phyloP scores from a whole-genome alignment of 2,797 vertebrate genomes.

The Propithecus perrieri region DNA sequence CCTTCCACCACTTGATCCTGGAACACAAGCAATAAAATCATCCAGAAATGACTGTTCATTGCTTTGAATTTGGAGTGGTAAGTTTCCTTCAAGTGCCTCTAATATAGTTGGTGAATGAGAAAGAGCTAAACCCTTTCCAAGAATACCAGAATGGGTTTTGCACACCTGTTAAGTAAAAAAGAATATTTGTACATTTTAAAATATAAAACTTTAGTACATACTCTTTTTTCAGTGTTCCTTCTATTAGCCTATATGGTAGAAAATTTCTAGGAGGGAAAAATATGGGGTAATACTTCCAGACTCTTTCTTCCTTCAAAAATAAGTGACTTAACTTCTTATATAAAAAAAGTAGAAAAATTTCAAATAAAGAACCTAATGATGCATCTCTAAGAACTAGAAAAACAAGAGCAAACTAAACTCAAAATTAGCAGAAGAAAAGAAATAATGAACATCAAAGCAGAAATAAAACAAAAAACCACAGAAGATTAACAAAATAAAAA shows the following conservation, averaged over 20 bases:
- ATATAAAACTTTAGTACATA: not conserved
- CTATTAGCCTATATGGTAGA: not conserved
- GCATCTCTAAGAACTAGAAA: not conserved
- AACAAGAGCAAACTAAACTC: not conserved
- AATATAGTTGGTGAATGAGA: conserved; percentile 98
- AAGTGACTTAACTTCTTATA: not conserved
- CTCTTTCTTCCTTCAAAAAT: not conserved
- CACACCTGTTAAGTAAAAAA: conserved; percentile 89
- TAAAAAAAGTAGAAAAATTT: not conserved
- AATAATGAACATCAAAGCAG: not conserved
- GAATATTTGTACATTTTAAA: not conserved
- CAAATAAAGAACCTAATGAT: not conserved
- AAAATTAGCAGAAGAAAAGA: not conserved
- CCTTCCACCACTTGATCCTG: conserved; percentile 96
- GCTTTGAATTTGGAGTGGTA: conserved; percentile 97
- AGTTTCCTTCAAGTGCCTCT: conserved; percentile 97
- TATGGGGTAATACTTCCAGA: not conserved
- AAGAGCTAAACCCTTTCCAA: conserved; percentile 97
- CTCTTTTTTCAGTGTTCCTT: not conserved
- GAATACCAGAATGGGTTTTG: conserved; percentile 96
- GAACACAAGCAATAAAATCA: conserved; percentile 98
- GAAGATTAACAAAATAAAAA: no score
- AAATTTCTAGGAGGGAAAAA: not conserved
- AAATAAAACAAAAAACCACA: not conserved
- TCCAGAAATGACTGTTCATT: conserved; percentile 99